Base-by-base conservation (phyloP, 2,113 vertebrate species). In the Neogale vison region DNA sequence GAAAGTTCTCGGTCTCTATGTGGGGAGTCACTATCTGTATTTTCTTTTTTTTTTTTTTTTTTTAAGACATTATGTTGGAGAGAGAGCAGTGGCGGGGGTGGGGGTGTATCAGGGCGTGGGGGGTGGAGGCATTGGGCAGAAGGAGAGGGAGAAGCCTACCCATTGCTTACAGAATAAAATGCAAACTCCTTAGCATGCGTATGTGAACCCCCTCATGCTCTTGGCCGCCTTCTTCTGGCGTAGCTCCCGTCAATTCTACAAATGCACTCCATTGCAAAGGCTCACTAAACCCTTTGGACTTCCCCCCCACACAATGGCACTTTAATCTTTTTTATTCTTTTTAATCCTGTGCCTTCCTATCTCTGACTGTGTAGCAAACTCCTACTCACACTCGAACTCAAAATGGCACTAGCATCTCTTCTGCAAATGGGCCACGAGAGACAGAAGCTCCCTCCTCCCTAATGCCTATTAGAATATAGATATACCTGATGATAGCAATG, bases 91-190 rank as follows among this genome's bases (percentile, higher is more conserved):
- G 17, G 65, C 15, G 7, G 7, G 0, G 7, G 13, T 50, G 13
- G 47, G 47, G 47, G 47, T 2, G 11, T 13, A 13, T 47, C 12
- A 47, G 15, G 7, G 0, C 3, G 5, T 3, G 1, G 13, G 50
- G 1, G 24, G 61, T 5, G 4, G 3, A 21, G 55, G 21, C 57
- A 3, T 59, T 59, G 6, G 65, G 61, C 13, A n/a, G 34, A n/a
- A 31, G 34, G 67, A n/a, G 67, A 36, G 34, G 4, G 17, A 69
- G 18, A 69, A 36, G 65, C 34, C 67, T 42, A 76, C 23, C 24
- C n/a, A n/a, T 3, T 55, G 10, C 72, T 83, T 80, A 20, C 15
- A 79, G 45, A 52, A 59, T 29, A 82, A 71, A 95, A 29, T 26
- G 5, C 10, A n/a, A 39, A 39, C 34, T 79, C n/a, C 23, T 55